Evolutionary conservation across 2,888 invertebrate genomes (phyloP).

Genomic region (Acleris laterana): DNA sequence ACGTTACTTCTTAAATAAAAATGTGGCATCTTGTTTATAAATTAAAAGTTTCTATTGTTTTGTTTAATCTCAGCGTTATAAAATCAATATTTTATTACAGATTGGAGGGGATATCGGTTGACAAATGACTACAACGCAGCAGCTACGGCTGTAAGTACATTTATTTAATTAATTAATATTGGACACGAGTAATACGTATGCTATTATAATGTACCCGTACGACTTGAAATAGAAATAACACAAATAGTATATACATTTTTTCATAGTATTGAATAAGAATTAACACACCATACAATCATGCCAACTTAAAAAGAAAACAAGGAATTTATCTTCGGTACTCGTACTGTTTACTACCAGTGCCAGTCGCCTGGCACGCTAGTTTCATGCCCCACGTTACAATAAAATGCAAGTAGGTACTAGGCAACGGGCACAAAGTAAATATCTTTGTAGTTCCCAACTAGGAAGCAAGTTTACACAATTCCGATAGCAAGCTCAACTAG

Average conservation of each 20-base stretch:
- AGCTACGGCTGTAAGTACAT: background rate
- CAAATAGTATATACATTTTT: no score
- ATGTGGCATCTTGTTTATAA: no score
- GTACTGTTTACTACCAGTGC: constrained; percentile 27
- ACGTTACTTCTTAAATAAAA: no score
- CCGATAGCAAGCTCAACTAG: constrained; percentile 35
- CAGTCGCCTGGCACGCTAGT: constrained; percentile 29
- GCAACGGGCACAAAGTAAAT: constrained; percentile 28
- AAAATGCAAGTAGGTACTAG: constrained; percentile 29
- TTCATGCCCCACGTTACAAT: constrained; percentile 33
- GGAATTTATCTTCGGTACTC: constrained; percentile 12
- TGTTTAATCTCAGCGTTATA: background rate
- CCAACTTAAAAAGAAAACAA: background rate
- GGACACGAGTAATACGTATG: no score
- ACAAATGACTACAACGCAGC: background rate
- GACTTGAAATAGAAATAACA: no score
- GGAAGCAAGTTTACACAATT: constrained; percentile 32
- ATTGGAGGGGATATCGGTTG: background rate
- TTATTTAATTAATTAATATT: background rate
- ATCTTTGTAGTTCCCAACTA: constrained; percentile 37
- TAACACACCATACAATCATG: background rate
- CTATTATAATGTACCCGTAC: no score
- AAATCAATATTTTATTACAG: background rate
- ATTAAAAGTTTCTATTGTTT: no score
- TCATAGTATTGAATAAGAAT: no score